Evolutionary conservation across 2,888 invertebrate genomes (phyloP).

Genomic region (Cheilosia variabilis): DNA sequence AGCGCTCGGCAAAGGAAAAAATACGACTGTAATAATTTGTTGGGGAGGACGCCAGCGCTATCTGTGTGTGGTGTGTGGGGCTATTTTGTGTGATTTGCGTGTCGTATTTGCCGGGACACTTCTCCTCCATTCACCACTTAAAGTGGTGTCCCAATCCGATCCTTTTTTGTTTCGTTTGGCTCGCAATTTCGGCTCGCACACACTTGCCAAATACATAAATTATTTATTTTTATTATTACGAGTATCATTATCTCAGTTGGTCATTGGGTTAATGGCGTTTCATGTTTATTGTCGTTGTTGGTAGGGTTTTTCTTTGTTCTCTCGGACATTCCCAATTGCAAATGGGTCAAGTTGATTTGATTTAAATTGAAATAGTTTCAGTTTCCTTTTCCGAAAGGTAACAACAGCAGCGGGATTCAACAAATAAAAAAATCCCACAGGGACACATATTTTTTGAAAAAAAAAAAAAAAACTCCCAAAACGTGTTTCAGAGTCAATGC

Average conservation of each 20-base stretch:
- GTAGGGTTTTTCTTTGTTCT: slow-evolving; percentile 6
- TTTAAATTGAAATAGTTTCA: slow-evolving; percentile 43
- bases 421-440: slow-evolving; percentile 5
- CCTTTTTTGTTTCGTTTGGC: slow-evolving; percentile 58
- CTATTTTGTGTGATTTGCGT: slow-evolving; percentile 49
- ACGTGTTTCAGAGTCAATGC: slow-evolving; percentile 38
- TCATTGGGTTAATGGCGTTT: slow-evolving; percentile 75
- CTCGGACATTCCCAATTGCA: slow-evolving; percentile 4
- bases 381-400: background rate
- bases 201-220: slow-evolving; percentile 60
- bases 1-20: slow-evolving; percentile 37
- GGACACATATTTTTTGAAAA: background rate
- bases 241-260: slow-evolving; percentile 71
- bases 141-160: background rate
- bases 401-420: background rate
- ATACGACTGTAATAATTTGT: background rate
- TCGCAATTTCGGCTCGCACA: slow-evolving; percentile 48
- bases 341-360: slow-evolving; percentile 67
- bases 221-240: slow-evolving; percentile 70
- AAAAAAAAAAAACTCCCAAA: slow-evolving; percentile 21
- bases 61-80: background rate
- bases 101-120: slow-evolving; percentile 38
- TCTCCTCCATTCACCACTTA: slow-evolving; percentile 4
- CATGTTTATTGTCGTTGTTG: slow-evolving; percentile 64
- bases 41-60: background rate